Base-by-base conservation (phyloP, 2,888 invertebrate species). In the Ditylenchus weischeri region DNA sequence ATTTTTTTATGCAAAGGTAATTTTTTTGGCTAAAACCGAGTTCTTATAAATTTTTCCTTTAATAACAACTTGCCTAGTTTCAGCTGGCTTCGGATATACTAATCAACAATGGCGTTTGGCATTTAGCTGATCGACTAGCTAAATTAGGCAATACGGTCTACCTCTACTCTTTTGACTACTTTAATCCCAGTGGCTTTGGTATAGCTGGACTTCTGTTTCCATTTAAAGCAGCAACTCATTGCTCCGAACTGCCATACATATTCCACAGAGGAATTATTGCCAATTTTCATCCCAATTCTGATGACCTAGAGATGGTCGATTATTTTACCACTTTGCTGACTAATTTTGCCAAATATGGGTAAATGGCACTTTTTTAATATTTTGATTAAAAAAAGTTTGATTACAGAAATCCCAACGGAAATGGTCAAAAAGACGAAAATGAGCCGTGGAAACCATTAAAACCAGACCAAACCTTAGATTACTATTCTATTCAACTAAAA, bases 291-390 rank as follows among this genome's bases (percentile, higher is more conserved):
- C 77, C 72, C 50, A 73, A 59, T 62, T 73, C 73, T 21, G 65
- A 69, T 6, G 78, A 78, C 49, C 57, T 70, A 50, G 63, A 72
- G 48, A 73, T 77, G 69, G 66, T 74, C 64, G 76, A 78, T 1
- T 63, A 70, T 15, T 74, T 78, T 43, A 72, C 76, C 5, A 70
- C 73, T 8, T 66, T 70, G 18, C 75, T 75, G 68, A 72, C 76
- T 8, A 78, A 78, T 50, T 78, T 78, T 65, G 73, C 73, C 11
- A 76, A 76, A 76, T 76, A 74, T 69, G 78, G 78, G 78, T 77
- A 21, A 63, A 71, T 47, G 48, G 29, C 68, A 21, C 18, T 5
- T 18, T 59, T 47, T 47, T 5, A 50, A 11, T 19, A 11, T n/a
- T 36, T 38, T 11, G 54, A 62, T 5, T 43, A 54, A 54, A 13